Evolutionary conservation across 2,888 invertebrate species (phyloP).

Genomic region (Tineola bisselliella): DNA sequence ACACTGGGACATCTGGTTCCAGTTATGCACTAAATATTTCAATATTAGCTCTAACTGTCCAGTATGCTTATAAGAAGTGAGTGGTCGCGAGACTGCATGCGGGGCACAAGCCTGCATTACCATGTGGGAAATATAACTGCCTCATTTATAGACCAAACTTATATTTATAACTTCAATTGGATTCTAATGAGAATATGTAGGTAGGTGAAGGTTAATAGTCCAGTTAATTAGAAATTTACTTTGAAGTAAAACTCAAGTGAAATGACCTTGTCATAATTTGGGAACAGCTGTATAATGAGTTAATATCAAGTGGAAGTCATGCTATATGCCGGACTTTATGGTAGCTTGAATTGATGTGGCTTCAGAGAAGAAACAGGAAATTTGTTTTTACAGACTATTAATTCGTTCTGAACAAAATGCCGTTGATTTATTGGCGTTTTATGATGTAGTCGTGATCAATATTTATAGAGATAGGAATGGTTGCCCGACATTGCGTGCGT

Average conservation of each 20-base stretch:
- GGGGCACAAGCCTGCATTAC: conserved; percentile 3
- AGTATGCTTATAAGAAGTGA: not conserved
- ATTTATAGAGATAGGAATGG: conserved; percentile 17
- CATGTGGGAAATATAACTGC: not conserved
- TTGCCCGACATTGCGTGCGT: not conserved
- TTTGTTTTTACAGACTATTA: not conserved
- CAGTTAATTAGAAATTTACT: no score
- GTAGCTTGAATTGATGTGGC: no score
- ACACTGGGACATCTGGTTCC: not conserved
- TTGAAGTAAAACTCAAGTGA: no score
- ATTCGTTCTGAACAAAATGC: conserved; percentile 10
- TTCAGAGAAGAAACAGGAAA: no score
- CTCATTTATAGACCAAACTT: not conserved
- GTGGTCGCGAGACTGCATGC: conserved; percentile 9
- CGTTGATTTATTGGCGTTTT: conserved; percentile 18
- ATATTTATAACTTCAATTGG: not conserved
- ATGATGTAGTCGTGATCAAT: conserved; percentile 19
- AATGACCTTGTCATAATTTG: no score
- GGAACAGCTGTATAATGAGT: no score
- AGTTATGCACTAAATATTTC: conserved; percentile 8
- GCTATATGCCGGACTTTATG: no score
- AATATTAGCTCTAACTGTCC: not conserved
- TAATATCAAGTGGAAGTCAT: no score
- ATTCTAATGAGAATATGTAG: no score
- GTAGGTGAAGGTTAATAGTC: no score